Base-by-base conservation (phyloP, 2,113 vertebrate species). In the Peromyscus maniculatus region DNA sequence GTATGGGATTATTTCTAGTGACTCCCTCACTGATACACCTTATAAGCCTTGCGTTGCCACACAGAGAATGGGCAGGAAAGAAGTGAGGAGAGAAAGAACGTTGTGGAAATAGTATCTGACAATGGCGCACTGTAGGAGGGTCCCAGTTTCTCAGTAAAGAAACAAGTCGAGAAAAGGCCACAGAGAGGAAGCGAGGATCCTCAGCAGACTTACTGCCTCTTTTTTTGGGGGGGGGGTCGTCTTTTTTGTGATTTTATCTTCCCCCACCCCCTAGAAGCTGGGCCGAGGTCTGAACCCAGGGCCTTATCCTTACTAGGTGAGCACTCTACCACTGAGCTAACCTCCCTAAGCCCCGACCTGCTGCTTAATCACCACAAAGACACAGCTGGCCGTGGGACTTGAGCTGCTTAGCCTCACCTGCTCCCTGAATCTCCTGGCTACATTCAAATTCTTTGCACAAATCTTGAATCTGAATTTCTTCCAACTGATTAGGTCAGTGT, bases 401-500 rank as follows among this genome's bases (percentile, higher is more conserved):
- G 84, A 82, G 91, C 93, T 91, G 94, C 89, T 93, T 94, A 97
- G 97, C 97, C 95, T 86, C 97, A 97, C 95, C 97, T 96, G 95
- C 87, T 97, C 96, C 95, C 91, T 89, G 57, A 36, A 97, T 78
- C 82, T 77, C 91, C 97, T 97, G 97, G 96, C 52, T 95, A 17
- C 33, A 90, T 96, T 3, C 87, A 4, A 91, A 96, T 19, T 93
- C 39, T 12, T 86, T 96, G 77, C 89, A 55, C 22, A 9, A 93
- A 80, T 89, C 59, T 62, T 95, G 96, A 93, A 95, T 89, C 94
- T 39, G 72, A 96, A 96, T 98, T 96, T 78, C 92, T 98, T 98
- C 98, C 98, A 33, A 6, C 26, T 52, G 67, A 98, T 96, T 93
- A 97, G 97, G 95, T 96, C 98, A 97, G 97, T 88, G 89, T 91